These are phyloP conservation scores for Cecidostiba fungosa DNA, from an alignment of 2,888 invertebrate genomes.

Conservation along the genomic window DNA sequence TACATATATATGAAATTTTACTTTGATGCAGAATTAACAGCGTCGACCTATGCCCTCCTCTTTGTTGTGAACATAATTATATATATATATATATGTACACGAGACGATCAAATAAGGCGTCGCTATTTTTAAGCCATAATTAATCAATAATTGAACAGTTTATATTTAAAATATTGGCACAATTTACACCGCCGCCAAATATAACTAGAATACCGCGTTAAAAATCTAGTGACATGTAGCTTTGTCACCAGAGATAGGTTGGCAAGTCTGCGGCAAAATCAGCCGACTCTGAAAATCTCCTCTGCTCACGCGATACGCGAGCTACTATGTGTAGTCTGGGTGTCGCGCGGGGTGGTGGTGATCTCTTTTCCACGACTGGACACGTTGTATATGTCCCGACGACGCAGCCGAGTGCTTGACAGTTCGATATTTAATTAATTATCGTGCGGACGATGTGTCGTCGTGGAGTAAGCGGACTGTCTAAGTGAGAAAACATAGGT, in stretches of 20 bases:
- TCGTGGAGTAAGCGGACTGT: slow-evolving; percentile 17
- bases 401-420: slow-evolving; percentile 32
- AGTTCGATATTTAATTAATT: slow-evolving; percentile 58
- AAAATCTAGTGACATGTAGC: neutral
- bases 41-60: too few relatives aligned
- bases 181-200: neutral
- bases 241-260: neutral
- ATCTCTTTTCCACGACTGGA: slow-evolving; percentile 39
- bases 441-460: slow-evolving; percentile 15
- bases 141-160: slow-evolving; percentile 31
- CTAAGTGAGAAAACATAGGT: slow-evolving; percentile 25
- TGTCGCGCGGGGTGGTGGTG: slow-evolving; percentile 18
- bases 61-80: neutral
- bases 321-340: neutral
- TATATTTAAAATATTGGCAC: slow-evolving; percentile 26
- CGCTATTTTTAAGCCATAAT: slow-evolving; percentile 26
- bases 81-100: too few relatives aligned
- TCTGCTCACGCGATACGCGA: slow-evolving; percentile 23
- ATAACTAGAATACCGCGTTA: neutral
- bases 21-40: too few relatives aligned
- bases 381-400: slow-evolving; percentile 32
- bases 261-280: slow-evolving; percentile 7
- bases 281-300: slow-evolving; percentile 20
- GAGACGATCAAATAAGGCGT: neutral
- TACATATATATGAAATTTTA: too few relatives aligned